Conservation (phyloP, 1,140 invertebrate genomes). For the Drosophila ananassae region DNA sequence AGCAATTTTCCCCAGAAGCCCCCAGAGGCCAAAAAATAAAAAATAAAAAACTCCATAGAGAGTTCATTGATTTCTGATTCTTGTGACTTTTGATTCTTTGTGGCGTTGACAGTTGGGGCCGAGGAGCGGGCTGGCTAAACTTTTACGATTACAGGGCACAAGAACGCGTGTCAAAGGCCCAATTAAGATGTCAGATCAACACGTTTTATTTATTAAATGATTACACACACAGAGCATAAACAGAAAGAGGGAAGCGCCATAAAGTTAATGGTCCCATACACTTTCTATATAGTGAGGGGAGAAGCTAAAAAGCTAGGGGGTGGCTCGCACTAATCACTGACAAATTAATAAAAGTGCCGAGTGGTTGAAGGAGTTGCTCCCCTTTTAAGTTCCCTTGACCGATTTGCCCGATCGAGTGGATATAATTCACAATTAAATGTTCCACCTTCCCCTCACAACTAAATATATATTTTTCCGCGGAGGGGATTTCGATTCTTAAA, state of each 20-base stretch:
- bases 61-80: conserved; percentile 75
- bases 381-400: conserved; percentile 30
- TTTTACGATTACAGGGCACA: conserved; percentile 28
- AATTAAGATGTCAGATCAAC: conserved; percentile 81
- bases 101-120: conserved; percentile 39
- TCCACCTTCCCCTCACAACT: conserved; percentile 1
- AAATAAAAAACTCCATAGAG: conserved; percentile 56
- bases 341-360: conserved; percentile 56
- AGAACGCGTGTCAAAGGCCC: conserved; percentile 61
- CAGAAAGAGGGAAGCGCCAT: conserved; percentile 40
- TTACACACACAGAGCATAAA: conserved; percentile 47
- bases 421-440: conserved; percentile 49
- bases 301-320: not conserved
- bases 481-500: conserved; percentile 14
- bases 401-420: conserved; percentile 44
- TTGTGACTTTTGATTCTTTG: conserved; percentile 4
- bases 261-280: conserved; percentile 43
- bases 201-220: conserved; percentile 76
- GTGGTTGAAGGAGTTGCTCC: conserved; percentile 16
- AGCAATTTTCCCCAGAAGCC: conserved; percentile 18
- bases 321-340: conserved; percentile 45
- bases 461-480: not conserved
- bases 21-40: conserved; percentile 28
- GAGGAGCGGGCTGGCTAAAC: conserved; percentile 2
- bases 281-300: too few relatives aligned